phyloP scores from a whole-genome alignment of 2,888 invertebrate genomes.

The Pocota personata region DNA sequence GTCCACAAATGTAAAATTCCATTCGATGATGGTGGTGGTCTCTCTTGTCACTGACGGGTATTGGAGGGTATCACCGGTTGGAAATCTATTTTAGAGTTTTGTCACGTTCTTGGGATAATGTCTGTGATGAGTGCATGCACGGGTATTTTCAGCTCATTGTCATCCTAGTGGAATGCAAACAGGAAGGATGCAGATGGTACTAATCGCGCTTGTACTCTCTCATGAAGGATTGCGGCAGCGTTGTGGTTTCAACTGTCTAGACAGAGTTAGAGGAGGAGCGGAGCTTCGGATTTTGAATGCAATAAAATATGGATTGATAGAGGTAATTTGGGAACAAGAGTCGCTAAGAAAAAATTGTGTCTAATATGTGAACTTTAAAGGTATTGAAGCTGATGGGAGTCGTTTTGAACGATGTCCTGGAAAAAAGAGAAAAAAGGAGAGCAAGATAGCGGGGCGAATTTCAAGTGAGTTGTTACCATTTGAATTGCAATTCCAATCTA shows the following conservation, averaged over 20 bases:
- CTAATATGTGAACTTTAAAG: no score
- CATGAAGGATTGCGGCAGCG: slow-evolving; percentile 19
- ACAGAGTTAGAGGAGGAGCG: slow-evolving; percentile 14
- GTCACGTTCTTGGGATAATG: slow-evolving; percentile 72
- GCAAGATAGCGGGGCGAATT: no score
- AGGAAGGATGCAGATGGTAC: slow-evolving; percentile 71
- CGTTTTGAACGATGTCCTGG: no score
- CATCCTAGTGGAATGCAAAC: slow-evolving; percentile 69
- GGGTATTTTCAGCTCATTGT: slow-evolving; percentile 71
- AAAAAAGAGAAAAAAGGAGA: no score
- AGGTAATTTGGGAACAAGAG: not conserved
- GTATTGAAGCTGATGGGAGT: no score
- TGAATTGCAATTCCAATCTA: no score
- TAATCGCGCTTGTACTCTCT: slow-evolving; percentile 42
- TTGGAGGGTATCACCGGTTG: not conserved
- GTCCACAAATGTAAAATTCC: slow-evolving; percentile 42
- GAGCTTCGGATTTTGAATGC: not conserved
- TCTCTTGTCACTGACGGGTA: not conserved
- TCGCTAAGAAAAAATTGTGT: no score
- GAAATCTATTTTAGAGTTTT: slow-evolving; percentile 53
- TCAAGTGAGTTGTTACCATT: no score
- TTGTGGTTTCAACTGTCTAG: slow-evolving; percentile 63
- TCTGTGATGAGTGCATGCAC: slow-evolving; percentile 61
- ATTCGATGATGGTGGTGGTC: not conserved
- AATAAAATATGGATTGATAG: slow-evolving; percentile 31